These are phyloP conservation scores for Polypterus bichir DNA, from an alignment of 2,113 vertebrate genomes.

Conservation along the genomic window DNA sequence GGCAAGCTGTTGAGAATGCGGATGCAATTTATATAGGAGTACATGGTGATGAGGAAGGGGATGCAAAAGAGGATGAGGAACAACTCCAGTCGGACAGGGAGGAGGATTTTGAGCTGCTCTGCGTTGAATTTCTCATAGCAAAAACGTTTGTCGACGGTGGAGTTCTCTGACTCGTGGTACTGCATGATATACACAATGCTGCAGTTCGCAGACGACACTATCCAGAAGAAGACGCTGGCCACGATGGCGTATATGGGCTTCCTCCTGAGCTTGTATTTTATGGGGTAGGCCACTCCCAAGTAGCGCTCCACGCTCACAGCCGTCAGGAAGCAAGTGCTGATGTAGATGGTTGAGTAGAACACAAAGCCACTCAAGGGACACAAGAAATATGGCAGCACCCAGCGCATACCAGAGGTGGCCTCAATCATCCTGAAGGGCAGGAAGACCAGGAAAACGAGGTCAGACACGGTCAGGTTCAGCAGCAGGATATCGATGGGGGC, in stretches of 20 bases:
- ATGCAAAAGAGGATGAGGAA: constrained; percentile 60
- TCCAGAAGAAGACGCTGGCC: constrained; percentile 58
- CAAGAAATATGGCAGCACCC: constrained; percentile 46
- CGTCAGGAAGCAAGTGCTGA: constrained; percentile 68
- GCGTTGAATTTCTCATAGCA: constrained; percentile 57
- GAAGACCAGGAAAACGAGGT: constrained; percentile 70
- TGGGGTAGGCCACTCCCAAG: constrained; percentile 69
- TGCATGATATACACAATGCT: constrained; percentile 60
- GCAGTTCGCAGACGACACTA: constrained; percentile 50
- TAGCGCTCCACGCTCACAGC: constrained; percentile 76
- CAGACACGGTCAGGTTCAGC: constrained; percentile 70
- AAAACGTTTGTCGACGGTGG: constrained; percentile 4
- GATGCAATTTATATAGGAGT: constrained; percentile 59
- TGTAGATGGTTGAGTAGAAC: constrained; percentile 81
- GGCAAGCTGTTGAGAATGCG: constrained; percentile 43
- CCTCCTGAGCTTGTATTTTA: constrained; percentile 53
- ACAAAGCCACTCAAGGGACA: constrained; percentile 62
- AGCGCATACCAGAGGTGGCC: constrained; percentile 35
- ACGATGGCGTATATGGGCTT: constrained; percentile 39
- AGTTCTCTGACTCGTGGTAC: constrained; percentile 14
- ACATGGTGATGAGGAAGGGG: constrained; percentile 53
- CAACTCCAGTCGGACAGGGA: constrained; percentile 62
- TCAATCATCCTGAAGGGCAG: constrained; percentile 75
- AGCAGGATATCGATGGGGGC: constrained; percentile 67
- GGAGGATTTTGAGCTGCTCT: constrained; percentile 45